Percentiles rank a stretch among this genome's conserved stretches.
phyloP scores from a whole-genome alignment of 2,888 invertebrate species.

The Hedychridium roseum region DNA sequence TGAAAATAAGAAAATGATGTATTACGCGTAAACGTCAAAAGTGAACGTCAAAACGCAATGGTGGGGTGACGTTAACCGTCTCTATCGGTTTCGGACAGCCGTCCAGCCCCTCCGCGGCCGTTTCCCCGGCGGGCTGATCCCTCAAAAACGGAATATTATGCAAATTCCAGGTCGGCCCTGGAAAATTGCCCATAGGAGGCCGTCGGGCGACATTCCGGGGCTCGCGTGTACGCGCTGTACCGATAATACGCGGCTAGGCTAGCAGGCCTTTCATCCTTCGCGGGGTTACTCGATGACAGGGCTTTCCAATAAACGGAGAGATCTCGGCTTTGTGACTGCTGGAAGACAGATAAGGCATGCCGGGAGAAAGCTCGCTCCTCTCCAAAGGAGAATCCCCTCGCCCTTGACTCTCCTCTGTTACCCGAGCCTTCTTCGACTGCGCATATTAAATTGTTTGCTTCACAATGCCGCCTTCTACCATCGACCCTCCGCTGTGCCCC shows the following conservation, averaged over 20 bases:
- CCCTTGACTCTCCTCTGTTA: constrained; percentile 20
- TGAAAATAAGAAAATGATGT: no score
- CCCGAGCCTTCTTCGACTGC: constrained; percentile 27
- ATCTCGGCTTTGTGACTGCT: constrained; percentile 50
- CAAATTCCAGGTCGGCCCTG: constrained; percentile 27
- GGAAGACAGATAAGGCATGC: constrained; percentile 50
- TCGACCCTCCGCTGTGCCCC: constrained; percentile 15
- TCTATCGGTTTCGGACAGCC: background rate
- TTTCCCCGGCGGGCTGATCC: constrained; percentile 20
- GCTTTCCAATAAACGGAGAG: constrained; percentile 49
- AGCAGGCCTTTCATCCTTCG: constrained; percentile 32
- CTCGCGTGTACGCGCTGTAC: constrained; percentile 29
- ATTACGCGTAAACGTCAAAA: no score
- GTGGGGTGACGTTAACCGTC: background rate
- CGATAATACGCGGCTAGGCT: constrained; percentile 27
- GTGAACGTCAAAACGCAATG: background rate
- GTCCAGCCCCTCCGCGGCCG: constrained; percentile 25
- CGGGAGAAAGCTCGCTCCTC: constrained; percentile 16
- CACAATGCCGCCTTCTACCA: constrained; percentile 36
- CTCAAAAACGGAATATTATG: constrained; percentile 32
- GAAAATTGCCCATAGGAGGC: constrained; percentile 23
- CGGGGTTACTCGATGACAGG: constrained; percentile 30
- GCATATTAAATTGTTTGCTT: constrained; percentile 57
- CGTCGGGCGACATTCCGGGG: constrained; percentile 22
- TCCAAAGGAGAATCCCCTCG: constrained; percentile 3